Conservation (phyloP, 2,888 invertebrate species). For the Drosophila putrida region DNA sequence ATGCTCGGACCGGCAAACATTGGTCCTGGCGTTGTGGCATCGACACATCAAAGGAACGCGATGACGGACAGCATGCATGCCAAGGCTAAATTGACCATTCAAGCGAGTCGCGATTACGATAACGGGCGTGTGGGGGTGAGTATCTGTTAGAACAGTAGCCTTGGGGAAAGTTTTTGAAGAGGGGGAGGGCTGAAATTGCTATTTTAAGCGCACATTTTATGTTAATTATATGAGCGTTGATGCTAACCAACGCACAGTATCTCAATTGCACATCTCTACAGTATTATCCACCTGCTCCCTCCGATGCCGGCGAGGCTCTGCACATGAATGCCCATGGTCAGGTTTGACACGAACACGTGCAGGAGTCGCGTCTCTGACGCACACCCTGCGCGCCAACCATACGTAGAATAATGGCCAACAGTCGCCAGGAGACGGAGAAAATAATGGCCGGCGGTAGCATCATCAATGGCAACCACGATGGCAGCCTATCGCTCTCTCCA, state of each 20-base stretch:
- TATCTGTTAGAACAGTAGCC: slow-evolving; percentile 9
- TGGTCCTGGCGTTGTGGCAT: slow-evolving; percentile 64
- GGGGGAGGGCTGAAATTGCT: not conserved
- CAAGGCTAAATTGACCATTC: slow-evolving; percentile 93
- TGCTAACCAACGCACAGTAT: slow-evolving; percentile 79
- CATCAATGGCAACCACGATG: slow-evolving; percentile 56
- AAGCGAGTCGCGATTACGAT: slow-evolving; percentile 91
- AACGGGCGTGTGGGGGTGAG: slow-evolving; percentile 88
- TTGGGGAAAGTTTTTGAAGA: too few species aligned
- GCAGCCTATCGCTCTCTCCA: slow-evolving; percentile 66
- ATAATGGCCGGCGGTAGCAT: slow-evolving; percentile 81
- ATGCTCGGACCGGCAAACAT: slow-evolving; percentile 65
- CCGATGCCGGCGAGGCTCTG: slow-evolving; percentile 90
- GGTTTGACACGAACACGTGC: slow-evolving; percentile 90
- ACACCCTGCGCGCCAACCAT: slow-evolving; percentile 86
- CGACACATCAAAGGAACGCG: slow-evolving; percentile 90
- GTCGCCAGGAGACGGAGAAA: slow-evolving; percentile 85
- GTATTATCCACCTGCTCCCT: slow-evolving; percentile 92
- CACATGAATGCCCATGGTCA: slow-evolving; percentile 95
- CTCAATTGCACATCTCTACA: slow-evolving; percentile 87
- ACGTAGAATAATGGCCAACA: slow-evolving; percentile 85
- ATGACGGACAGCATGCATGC: slow-evolving; percentile 94
- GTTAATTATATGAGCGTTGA: slow-evolving; percentile 28
- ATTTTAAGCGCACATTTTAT: slow-evolving; percentile 32
- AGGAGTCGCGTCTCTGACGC: slow-evolving; percentile 87